Evolutionary conservation across 2,113 vertebrate species (phyloP), one percentile per base, ranked within the genome.

Genomic region (Hymenochirus boettgeri): DNA sequence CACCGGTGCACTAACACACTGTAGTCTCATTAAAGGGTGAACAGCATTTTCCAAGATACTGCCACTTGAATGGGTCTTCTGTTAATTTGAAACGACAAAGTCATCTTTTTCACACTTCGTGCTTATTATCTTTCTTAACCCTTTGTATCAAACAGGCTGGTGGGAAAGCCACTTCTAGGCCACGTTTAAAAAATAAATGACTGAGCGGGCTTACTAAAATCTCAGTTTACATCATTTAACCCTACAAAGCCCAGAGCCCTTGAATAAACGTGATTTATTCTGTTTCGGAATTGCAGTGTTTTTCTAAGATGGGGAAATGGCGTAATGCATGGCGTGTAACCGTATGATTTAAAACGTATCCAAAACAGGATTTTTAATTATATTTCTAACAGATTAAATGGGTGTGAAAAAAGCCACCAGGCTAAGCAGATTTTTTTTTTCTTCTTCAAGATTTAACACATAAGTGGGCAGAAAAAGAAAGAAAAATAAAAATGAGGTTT

Each of bases 91-190:
- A 88, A 86, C 91, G 90, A 92, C 90, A 88, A 87, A 85, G 86
- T 83, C 87, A 85, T 82, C 90, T 85, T 85, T 86, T 86, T 87
- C 86, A 82, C 85, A 83, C 85, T 82, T 77, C 72, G 80, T 77
- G 85, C 88, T 89, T 89, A 91, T 90, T 89, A 89, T 89, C 90
- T 89, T 88, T 87, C 90, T 90, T 90, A 90, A 88, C 84, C 87
- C 91, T 90, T 37, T 59, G 56, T 53, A 57, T 29, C 47, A 69
- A 59, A 53, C 42, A 25, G 23, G 48, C 33, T 35, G 45, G 65
- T 45, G 31, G n/a, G n/a, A n/a, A n/a, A n/a, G n/a, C n/a, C n/a
- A n/a, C n/a, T n/a, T n/a, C n/a, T n/a, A n/a, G n/a, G n/a, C n/a
- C n/a, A n/a, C n/a, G n/a, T n/a, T n/a, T n/a, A n/a, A n/a, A n/a